These are phyloP conservation scores for Agonopterix subpropinquella DNA, from an alignment of 2,888 invertebrate species.

Conservation along the genomic window DNA sequence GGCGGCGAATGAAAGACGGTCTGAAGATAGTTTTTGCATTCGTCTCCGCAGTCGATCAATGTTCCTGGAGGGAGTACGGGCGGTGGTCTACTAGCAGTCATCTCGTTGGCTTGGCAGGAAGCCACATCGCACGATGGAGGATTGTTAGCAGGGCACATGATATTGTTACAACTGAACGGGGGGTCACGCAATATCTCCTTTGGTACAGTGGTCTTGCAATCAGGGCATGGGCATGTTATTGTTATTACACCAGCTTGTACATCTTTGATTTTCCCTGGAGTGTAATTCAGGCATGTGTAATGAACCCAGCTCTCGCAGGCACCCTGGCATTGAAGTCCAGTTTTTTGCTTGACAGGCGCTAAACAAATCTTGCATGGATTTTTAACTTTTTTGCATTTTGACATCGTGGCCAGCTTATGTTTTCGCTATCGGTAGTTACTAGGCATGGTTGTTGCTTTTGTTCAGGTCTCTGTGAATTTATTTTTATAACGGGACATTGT, in stretches of 20 bases:
- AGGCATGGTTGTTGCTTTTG: slow-evolving; percentile 2
- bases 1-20: background rate
- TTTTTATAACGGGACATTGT: no score
- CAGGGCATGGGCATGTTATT: slow-evolving; percentile 60
- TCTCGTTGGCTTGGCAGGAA: slow-evolving; percentile 3
- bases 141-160: slow-evolving; percentile 40
- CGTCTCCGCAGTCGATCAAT: background rate
- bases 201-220: slow-evolving; percentile 38
- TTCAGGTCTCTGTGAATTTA: background rate
- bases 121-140: slow-evolving; percentile 30
- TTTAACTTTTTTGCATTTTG: slow-evolving; percentile 40
- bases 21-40: background rate
- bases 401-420: slow-evolving; percentile 23
- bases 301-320: slow-evolving; percentile 56
- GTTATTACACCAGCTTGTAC: slow-evolving; percentile 49
- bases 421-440: slow-evolving; percentile 5
- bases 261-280: slow-evolving; percentile 53
- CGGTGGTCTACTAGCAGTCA: background rate
- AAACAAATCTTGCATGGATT: slow-evolving; percentile 60
- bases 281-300: slow-evolving; percentile 50
- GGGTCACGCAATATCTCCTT: slow-evolving; percentile 39
- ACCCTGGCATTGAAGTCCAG: slow-evolving; percentile 53
- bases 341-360: slow-evolving; percentile 38
- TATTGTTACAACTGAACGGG: slow-evolving; percentile 39
- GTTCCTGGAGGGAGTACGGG: slow-evolving; percentile 1